Evolutionary conservation across 2,113 vertebrate genomes (phyloP), one percentile per base, ranked within the genome.

Genomic region (Lophius piscatorius): DNA sequence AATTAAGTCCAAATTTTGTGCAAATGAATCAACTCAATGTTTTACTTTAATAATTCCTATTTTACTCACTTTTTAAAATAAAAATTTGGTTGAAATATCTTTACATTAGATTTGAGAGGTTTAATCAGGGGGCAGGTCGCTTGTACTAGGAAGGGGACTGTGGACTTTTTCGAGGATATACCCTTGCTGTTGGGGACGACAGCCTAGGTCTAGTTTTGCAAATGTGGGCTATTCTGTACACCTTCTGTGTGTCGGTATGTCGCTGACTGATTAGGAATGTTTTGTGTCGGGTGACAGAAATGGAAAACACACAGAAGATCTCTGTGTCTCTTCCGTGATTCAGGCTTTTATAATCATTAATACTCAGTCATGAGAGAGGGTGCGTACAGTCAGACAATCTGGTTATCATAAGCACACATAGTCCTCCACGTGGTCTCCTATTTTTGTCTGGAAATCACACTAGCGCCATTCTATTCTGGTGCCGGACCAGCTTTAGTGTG

Each of bases 391-490:
- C 48, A 64, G 52, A 59, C 26, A 47, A 55, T 76, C 74, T 80
- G 76, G 44, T 55, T 35, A 41, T 18, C 54, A 28, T 54, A 34
- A 36, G 44, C 5, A 6, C 57, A 54, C 60, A 54, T 66, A 55
- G 54, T 68, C 65, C 46, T 74, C 40, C 45, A 20, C 38, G 50
- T 16, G 51, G 21, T 49, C 67, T 75, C 56, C 59, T 74, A 56
- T 76, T 76, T 76, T 58, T 45, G 52, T 80, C 68, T 14, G 18
- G n/a, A 14, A 40, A 63, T 76, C 76, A 83, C 69, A 67, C 17
- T 11, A 55, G 35, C 48, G 39, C 38, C 28, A 22, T 54, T 63
- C 42, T 34, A 42, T 71, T 73, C 70, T 28, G 59, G 58, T 60
- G 73, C 49, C 68, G 42, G 48, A 52, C 22, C 34, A 23, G 55